A percentile compares a stretch with the other conserved stretches of the same genome.
Evolutionary conservation across 35 echinoderm and acorn worm genomes (phyloP).

Genomic region (Apostichopus parvimensis): DNA sequence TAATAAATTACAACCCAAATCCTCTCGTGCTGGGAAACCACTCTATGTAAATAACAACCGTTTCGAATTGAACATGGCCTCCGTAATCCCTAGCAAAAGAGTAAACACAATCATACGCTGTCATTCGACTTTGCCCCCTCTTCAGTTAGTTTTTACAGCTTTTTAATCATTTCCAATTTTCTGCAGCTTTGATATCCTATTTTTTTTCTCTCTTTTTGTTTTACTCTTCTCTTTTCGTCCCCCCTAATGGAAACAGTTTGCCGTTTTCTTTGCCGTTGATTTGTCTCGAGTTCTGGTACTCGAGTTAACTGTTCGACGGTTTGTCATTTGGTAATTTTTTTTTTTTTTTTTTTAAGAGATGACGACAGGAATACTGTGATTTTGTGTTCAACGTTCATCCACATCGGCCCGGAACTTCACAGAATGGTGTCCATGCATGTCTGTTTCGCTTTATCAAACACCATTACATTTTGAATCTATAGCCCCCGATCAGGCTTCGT

Average conservation of each 20-base stretch:
- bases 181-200: not conserved
- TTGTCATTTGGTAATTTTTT: not conserved
- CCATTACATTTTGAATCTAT: too few species aligned
- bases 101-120: slow-evolving; percentile 16
- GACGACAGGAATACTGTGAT: not conserved
- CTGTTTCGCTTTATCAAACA: too few species aligned
- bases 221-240: too few species aligned
- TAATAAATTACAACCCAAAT: slow-evolving; percentile 16
- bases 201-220: not conserved
- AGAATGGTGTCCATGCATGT: too few species aligned
- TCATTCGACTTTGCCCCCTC: slow-evolving; percentile 41
- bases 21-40: slow-evolving; percentile 32
- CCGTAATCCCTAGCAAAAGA: slow-evolving; percentile 4
- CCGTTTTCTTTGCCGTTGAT: not conserved
- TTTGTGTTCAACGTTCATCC: too few species aligned
- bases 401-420: too few species aligned
- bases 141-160: slow-evolving; percentile 25
- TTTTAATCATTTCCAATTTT: slow-evolving; percentile 27
- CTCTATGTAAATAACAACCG: slow-evolving; percentile 29
- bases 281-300: not conserved
- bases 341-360: not conserved
- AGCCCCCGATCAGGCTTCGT: too few species aligned
- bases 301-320: not conserved
- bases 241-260: not conserved
- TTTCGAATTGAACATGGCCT: slow-evolving; percentile 6